phyloP scores from a whole-genome alignment of 2,113 vertebrate species.

The Odontesthes bonariensis region DNA sequence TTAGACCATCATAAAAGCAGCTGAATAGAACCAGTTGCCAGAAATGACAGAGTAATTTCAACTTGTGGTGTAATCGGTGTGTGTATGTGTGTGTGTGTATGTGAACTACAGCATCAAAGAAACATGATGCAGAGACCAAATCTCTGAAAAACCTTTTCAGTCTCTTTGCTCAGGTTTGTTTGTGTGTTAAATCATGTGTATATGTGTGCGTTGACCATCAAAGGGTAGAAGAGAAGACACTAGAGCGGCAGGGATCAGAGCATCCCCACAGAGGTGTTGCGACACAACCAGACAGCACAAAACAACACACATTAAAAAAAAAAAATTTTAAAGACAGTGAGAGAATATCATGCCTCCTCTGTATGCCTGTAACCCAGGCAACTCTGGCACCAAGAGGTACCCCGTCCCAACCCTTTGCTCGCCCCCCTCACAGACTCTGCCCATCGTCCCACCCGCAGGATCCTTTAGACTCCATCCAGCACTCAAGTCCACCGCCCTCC shows the following conservation, averaged over 20 bases:
- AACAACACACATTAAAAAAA: constrained; percentile 42
- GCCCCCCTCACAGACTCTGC: constrained; percentile 51
- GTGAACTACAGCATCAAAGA: constrained; percentile 57
- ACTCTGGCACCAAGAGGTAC: constrained; percentile 82
- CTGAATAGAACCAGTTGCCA: constrained; percentile 65
- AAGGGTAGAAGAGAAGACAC: constrained; percentile 75
- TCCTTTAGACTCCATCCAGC: constrained; percentile 86
- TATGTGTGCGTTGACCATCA: constrained; percentile 60
- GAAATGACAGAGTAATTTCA: constrained; percentile 55
- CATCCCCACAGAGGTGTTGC: constrained; percentile 63
- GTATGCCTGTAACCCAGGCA: constrained; percentile 85
- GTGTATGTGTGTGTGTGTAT: constrained; percentile 40
- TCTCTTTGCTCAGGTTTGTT: constrained; percentile 15
- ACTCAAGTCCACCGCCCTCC: constrained; percentile 81
- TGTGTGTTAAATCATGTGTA: constrained; percentile 29
- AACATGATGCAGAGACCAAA: constrained; percentile 10
- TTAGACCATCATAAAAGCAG: constrained; percentile 74
- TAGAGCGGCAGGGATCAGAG: constrained; percentile 64
- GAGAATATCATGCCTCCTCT: constrained; percentile 75
- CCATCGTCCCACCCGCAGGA: constrained; percentile 27
- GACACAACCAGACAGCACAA: constrained; percentile 65
- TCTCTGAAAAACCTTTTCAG: constrained; percentile 18
- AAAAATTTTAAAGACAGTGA: constrained; percentile 40
- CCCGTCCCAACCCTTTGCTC: constrained; percentile 55
- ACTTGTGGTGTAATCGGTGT: constrained; percentile 39